Conservation (phyloP, 2,797 vertebrate species). For the Periophthalmus magnuspinnatus region DNA sequence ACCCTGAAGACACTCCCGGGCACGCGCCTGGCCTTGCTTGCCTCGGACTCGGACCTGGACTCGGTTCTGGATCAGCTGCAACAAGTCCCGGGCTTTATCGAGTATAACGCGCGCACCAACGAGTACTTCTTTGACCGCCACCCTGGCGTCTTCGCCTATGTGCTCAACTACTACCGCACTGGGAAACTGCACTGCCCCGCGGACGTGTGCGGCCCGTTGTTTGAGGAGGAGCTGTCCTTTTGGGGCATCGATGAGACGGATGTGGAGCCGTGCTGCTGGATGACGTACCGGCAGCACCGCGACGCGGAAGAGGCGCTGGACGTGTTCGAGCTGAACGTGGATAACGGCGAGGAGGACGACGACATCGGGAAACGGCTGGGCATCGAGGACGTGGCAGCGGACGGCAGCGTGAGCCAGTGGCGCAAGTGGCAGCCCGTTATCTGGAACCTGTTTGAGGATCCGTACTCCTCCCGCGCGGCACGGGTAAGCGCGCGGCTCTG, state of each 20-base stretch:
- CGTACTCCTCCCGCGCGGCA: slow-evolving; percentile 96
- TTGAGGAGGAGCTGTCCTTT: slow-evolving; percentile 94
- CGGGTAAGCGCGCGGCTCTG: slow-evolving; percentile 84
- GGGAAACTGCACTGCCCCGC: slow-evolving; percentile 96
- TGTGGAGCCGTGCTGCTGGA: slow-evolving; percentile 98
- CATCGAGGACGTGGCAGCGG: slow-evolving; percentile 84
- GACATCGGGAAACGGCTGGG: slow-evolving; percentile 83
- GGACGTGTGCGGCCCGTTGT: slow-evolving; percentile 94
- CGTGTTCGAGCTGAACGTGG: slow-evolving; percentile 89
- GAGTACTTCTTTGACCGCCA: slow-evolving; percentile 97
- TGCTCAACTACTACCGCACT: slow-evolving; percentile 96
- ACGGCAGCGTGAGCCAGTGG: slow-evolving; percentile 84
- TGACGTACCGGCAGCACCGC: slow-evolving; percentile 95
- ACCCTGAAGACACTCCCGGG: slow-evolving; percentile 92
- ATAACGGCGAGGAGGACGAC: slow-evolving; percentile 78
- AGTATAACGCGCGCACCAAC: slow-evolving; percentile 81
- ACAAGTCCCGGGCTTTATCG: slow-evolving; percentile 84
- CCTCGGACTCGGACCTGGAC: slow-evolving; percentile 84
- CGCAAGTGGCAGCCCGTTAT: slow-evolving; percentile 90
- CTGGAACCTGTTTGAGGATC: slow-evolving; percentile 98
- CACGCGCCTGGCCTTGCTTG: slow-evolving; percentile 91
- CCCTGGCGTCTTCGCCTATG: slow-evolving; percentile 93
- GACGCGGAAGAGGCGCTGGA: slow-evolving; percentile 96
- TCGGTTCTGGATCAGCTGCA: slow-evolving; percentile 81
- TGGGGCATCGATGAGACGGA: slow-evolving; percentile 98